These are phyloP conservation scores for Drosophila stalkeri DNA, from an alignment of 2,888 invertebrate genomes.

Conservation along the genomic window DNA sequence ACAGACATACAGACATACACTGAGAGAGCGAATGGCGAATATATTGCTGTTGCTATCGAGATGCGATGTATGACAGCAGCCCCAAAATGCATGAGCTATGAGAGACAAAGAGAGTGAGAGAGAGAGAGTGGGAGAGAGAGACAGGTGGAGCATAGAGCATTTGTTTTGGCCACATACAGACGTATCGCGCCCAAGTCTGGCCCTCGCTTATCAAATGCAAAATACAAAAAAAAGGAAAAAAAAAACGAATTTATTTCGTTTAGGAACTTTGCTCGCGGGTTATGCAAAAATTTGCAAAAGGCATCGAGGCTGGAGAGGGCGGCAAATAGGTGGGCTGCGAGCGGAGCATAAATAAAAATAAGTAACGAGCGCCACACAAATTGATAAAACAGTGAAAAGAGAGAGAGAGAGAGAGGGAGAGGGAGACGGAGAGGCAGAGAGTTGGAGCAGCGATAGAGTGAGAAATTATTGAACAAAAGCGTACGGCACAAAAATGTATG, in stretches of 20 bases:
- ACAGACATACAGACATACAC: too few relatives aligned
- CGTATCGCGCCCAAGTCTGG: conserved; percentile 43
- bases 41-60: conserved; percentile 64
- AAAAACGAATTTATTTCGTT: conserved; percentile 72
- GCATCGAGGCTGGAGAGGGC: conserved; percentile 10
- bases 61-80: conserved; percentile 73
- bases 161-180: conserved; percentile 43
- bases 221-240: conserved; percentile 50
- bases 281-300: conserved; percentile 76
- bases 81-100: conserved; percentile 73
- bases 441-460: conserved; percentile 29
- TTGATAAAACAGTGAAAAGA: conserved; percentile 76
- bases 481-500: conserved; percentile 67
- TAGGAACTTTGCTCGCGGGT: conserved; percentile 78
- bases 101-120: neutral
- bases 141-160: conserved; percentile 1
- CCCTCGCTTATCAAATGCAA: conserved; percentile 77
- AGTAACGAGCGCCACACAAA: conserved; percentile 76
- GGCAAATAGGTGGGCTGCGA: conserved; percentile 28
- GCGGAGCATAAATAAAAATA: conserved; percentile 73
- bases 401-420: neutral
- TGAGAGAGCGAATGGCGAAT: conserved; percentile 21
- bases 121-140: neutral
- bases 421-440: conserved; percentile 8
- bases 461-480: conserved; percentile 78